Evolutionary conservation across 1,140 invertebrate species (phyloP).

Genomic region (silkworm (Bombyx mori)): DNA sequence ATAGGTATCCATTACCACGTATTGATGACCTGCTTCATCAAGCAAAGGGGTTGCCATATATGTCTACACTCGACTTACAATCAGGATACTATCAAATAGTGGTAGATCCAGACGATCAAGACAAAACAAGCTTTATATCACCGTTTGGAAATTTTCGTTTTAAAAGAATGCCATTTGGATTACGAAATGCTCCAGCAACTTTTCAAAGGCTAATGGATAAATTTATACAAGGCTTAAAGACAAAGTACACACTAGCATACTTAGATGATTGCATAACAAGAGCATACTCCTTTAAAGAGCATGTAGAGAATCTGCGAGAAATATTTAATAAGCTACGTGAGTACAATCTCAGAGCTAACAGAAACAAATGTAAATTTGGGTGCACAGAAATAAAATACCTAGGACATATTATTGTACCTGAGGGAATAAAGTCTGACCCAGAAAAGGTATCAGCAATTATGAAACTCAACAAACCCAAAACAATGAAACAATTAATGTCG

Average conservation of each 20-base stretch:
- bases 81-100: conserved; percentile 46
- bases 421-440: conserved; percentile 9
- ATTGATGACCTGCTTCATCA: conserved; percentile 21
- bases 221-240: not conserved
- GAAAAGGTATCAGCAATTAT: conserved; percentile 3
- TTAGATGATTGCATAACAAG: conserved; percentile 5
- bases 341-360: not conserved
- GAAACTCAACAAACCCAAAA: conserved; percentile 5
- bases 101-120: conserved; percentile 25
- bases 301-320: conserved; percentile 1
- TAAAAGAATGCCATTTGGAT: conserved; percentile 55
- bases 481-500: conserved; percentile 36
- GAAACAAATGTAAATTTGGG: conserved; percentile 3
- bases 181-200: conserved; percentile 26
- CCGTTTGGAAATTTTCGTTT: conserved; percentile 48
- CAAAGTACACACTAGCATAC: conserved; percentile 1
- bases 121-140: conserved; percentile 54
- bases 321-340: conserved; percentile 2
- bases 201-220: conserved; percentile 19
- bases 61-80: conserved; percentile 34
- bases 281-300: conserved; percentile 1
- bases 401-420: conserved; percentile 29
- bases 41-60: conserved; percentile 35
- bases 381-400: conserved; percentile 30
- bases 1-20: conserved; percentile 19